Base-by-base conservation (phyloP, 2,888 invertebrate genomes). In the Drosophila neotestacea region DNA sequence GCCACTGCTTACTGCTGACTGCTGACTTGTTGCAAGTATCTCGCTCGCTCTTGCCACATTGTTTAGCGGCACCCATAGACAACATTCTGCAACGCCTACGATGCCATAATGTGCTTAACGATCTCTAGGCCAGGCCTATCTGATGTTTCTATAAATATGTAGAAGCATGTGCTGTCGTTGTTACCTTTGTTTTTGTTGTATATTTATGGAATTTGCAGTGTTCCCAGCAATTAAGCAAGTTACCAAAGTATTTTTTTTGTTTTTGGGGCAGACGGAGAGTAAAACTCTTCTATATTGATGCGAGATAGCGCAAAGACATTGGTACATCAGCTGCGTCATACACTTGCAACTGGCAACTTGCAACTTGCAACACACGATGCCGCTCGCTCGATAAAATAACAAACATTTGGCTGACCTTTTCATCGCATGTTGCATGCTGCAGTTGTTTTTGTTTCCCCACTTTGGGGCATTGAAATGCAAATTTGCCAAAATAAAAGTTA, bases 401-500 rank as follows among this genome's bases (percentile, higher is more conserved):
- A 85, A 85, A 85, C 84, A 85, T 88, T 85, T 85, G 75, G 86
- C 71, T 88, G 87, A 88, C 88, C 88, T 88, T 88, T 85, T 86
- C 81, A 77, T 72, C 83, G 86, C 70, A 73, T 73, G 56, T 65
- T 63, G 77, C 64, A 51, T 65, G 73, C 72, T 76, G 82, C 64
- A 48, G 32, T 32, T 50, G 36, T 58, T 60, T 41, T 54, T 66
- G 61, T 71, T 74, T 58, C 72, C 74, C 76, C 79, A 78, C 77
- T 85, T 87, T 74, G 79, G 85, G 87, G 85, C 88, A 85, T 85
- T 88, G 87, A 86, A 85, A 85, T 85, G 85, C 89, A 85, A 85
- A 85, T 85, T 86, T 86, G 88, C 87, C 74, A 71, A 86, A 88
- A 86, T 86, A 88, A 85, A 88, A 86, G 88, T 85, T 88, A 88